phyloP scores from a whole-genome alignment of 2,797 vertebrate species.

The Hylomyscus alleni region DNA sequence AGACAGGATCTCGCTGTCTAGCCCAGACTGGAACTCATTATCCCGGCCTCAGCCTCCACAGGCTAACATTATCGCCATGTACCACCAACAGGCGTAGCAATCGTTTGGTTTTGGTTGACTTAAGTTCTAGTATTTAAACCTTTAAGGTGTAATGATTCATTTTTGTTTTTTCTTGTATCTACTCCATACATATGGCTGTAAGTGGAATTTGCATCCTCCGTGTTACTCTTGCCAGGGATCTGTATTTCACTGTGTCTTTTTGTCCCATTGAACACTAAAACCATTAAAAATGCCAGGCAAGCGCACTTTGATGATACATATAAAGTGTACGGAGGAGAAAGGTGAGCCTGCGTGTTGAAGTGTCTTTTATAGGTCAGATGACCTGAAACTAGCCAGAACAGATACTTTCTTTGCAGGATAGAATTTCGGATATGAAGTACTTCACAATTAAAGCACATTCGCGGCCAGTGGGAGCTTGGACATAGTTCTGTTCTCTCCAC shows the following conservation, averaged over 20 bases:
- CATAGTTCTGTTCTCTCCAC: background rate
- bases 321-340: background rate
- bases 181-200: constrained; percentile 6
- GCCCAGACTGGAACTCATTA: background rate
- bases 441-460: background rate
- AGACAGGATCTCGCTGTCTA: background rate
- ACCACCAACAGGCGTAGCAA: background rate
- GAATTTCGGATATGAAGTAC: background rate
- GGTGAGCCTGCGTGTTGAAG: background rate
- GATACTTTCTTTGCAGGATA: background rate
- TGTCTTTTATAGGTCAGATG: background rate
- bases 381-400: background rate
- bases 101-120: background rate
- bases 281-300: constrained; percentile 52
- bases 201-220: constrained; percentile 20
- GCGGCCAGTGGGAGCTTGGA: background rate
- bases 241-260: constrained; percentile 14
- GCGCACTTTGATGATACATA: background rate
- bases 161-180: background rate
- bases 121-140: constrained; percentile 18
- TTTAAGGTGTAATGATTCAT: background rate
- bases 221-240: background rate
- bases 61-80: background rate
- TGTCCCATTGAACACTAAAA: constrained; percentile 38
- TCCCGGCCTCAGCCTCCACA: background rate